A percentile compares a stretch with the other conserved stretches of the same genome.
Conservation (phyloP, 2,888 invertebrate species). For the Endomychus coccineus region DNA sequence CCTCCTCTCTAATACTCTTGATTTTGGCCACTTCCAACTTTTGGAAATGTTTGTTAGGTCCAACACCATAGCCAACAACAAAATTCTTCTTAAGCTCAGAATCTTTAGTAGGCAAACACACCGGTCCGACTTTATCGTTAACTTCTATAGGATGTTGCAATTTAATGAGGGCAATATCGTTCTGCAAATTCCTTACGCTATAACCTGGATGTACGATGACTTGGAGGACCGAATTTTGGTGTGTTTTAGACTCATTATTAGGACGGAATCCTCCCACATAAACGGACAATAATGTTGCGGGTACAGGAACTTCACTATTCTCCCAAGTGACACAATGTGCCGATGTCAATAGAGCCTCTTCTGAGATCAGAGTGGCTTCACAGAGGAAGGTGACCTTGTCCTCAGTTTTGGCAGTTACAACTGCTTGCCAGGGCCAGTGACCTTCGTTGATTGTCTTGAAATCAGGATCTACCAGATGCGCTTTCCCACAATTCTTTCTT, state of each 20-base stretch:
- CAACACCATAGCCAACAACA: constrained; percentile 22
- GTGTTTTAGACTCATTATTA: constrained; percentile 9
- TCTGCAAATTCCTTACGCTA: constrained; percentile 46
- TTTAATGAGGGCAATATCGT: constrained; percentile 48
- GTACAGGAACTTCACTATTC: constrained; percentile 16
- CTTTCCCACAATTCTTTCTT: constrained; percentile 9
- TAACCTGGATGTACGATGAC: constrained; percentile 49
- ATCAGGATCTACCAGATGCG: constrained; percentile 6
- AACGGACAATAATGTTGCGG: constrained; percentile 10
- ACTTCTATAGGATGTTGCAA: constrained; percentile 45
- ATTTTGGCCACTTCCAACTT: constrained; percentile 18
- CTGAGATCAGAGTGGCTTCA: constrained; percentile 24
- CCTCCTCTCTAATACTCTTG: constrained; percentile 13
- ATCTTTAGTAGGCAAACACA: constrained; percentile 41
- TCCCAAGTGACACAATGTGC: constrained; percentile 30
- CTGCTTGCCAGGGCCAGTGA: constrained; percentile 15
- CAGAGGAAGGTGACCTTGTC: constrained; percentile 19
- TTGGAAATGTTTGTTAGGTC: constrained; percentile 11
- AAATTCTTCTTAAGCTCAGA: constrained; percentile 9
- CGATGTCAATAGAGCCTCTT: constrained; percentile 23
- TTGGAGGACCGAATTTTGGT: constrained; percentile 34
- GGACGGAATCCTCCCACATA: constrained; percentile 8
- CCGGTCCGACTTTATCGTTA: constrained; percentile 48
- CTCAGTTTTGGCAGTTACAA: constrained; percentile 10
- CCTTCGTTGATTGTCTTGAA: constrained; percentile 8